Evolutionary conservation across 2,888 invertebrate species (phyloP), one percentile per base, ranked within the genome.

Genomic region (Idaea dimidiata): DNA sequence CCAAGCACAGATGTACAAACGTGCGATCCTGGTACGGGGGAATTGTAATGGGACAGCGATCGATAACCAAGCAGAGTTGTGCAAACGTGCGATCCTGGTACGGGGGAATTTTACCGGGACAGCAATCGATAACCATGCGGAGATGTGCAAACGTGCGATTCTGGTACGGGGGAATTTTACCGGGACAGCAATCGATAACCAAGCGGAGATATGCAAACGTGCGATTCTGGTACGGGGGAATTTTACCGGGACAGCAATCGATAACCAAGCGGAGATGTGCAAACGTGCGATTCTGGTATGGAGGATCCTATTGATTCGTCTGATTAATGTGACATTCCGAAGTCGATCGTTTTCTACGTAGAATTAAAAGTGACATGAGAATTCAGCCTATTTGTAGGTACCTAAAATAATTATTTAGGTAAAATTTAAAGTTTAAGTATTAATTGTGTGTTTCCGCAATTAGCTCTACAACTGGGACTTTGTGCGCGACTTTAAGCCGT

Each of bases 301-400:
- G 64, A 69, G 68, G 69, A 66, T 66, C 66, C 74, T 80, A 80
- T 83, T 76, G 78, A 84, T 86, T 70, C 72, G 75, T 70, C 70
- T 77, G 77, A 78, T 78, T 80, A 78, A 78, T 74, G 75, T 79
- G 79, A 78, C 73, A 75, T 74, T 54, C 16, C 17, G 4, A 10
- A 43, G 43, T 14, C 43, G 10, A 43, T 43, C 8, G 43, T 43
- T 43, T 43, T 43, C 24, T 43, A 43, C 10, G 43, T 14, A 43
- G 43, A 43, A 2, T 43, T 43, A 43, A 75, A 77, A 68, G 68
- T 73, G 73, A 73, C 72, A 43, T 43, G 43, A 8, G 43, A 43
- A 14, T 43, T 43, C 3, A 43, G 10, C 43, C 43, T 3, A 14
- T 43, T 43, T 43, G 14, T 43, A 14, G 43, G n/a, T n/a, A n/a